Conservation (phyloP, 2,888 invertebrate species). For the Odontothrips loti region DNA sequence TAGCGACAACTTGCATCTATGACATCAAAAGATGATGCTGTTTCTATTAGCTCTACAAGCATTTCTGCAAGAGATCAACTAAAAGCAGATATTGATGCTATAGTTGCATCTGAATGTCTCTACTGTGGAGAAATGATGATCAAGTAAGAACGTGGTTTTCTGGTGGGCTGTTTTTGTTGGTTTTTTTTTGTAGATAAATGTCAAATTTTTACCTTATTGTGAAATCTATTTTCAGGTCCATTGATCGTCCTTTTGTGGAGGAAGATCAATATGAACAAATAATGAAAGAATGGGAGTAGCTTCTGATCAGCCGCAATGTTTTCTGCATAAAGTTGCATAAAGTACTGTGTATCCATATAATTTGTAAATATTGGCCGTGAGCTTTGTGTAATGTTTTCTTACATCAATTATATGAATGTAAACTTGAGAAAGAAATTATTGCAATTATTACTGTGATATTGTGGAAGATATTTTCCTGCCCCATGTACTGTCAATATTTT, state of each 20-base stretch:
- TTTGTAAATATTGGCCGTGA: neutral
- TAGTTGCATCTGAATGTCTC: slow-evolving; percentile 86
- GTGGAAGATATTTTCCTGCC: neutral
- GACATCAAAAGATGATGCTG: slow-evolving; percentile 26
- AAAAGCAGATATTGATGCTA: slow-evolving; percentile 79
- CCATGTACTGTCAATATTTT: neutral
- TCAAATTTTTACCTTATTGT: slow-evolving; percentile 17
- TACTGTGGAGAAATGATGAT: slow-evolving; percentile 93
- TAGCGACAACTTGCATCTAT: slow-evolving; percentile 30
- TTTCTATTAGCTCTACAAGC: slow-evolving; percentile 45
- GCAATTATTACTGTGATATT: neutral
- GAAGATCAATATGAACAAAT: slow-evolving; percentile 77
- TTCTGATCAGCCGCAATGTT: neutral
- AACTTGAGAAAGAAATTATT: neutral
- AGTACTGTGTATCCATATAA: neutral
- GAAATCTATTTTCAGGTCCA: slow-evolving; percentile 55
- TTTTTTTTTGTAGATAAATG: neutral
- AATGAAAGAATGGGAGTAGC: slow-evolving; percentile 79
- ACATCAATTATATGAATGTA: neutral
- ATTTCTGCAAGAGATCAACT: slow-evolving; percentile 60
- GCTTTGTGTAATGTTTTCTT: neutral
- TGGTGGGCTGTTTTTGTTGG: slow-evolving; percentile 28
- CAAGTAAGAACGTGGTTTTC: slow-evolving; percentile 47
- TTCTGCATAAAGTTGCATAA: neutral
- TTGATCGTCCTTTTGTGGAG: slow-evolving; percentile 83